Conservation (phyloP, 1,140 invertebrate species). For the Drosophila varians region DNA sequence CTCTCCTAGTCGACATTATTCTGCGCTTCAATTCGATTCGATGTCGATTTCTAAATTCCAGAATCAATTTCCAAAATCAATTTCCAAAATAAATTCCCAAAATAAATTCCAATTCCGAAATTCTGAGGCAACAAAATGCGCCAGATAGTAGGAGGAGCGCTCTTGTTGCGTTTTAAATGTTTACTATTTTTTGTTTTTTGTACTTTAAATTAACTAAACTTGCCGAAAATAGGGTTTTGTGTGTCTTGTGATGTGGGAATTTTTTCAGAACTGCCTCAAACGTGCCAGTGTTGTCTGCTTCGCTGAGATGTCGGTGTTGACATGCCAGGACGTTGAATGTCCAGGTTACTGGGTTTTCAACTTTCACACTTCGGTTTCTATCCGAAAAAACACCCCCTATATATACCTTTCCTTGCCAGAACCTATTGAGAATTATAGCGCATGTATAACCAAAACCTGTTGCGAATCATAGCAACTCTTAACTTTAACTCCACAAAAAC, state of each 20-base stretch:
- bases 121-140: neutral
- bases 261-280: conserved; percentile 1
- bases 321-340: neutral
- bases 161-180: neutral
- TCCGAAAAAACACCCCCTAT: neutral
- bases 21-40: neutral
- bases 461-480: neutral
- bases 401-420: too few species aligned
- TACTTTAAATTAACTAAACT: neutral
- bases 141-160: too few species aligned
- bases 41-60: neutral
- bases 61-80: neutral
- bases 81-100: neutral
- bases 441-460: neutral
- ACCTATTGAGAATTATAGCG: neutral
- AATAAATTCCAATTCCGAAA: neutral
- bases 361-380: too few species aligned
- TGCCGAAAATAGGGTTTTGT: conserved; percentile 1
- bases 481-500: conserved; percentile 3
- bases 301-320: neutral
- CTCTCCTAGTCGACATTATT: neutral
- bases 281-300: neutral
- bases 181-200: neutral
- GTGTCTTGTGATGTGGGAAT: neutral
- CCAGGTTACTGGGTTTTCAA: neutral